phyloP scores from a whole-genome alignment of 2,888 invertebrate genomes.

The Amblyteles armatorius region DNA sequence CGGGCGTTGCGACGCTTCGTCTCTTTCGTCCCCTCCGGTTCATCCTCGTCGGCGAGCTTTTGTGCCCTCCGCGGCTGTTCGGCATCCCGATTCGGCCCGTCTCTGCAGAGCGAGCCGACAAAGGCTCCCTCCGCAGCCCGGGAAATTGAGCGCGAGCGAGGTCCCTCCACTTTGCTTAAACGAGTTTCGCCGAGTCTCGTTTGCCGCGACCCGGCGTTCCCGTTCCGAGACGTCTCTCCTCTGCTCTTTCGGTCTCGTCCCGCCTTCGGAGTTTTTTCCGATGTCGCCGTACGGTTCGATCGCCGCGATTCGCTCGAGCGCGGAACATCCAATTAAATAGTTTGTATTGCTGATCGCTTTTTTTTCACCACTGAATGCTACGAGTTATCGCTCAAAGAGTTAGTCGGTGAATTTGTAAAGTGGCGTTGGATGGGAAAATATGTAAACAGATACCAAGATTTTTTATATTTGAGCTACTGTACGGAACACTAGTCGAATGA shows the following conservation, averaged over 20 bases:
- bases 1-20: conserved; percentile 17
- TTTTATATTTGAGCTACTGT: background rate
- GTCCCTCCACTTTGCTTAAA: conserved; percentile 42
- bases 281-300: background rate
- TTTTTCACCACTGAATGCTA: background rate
- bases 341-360: background rate
- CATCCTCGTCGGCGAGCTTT: conserved; percentile 15
- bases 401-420: background rate
- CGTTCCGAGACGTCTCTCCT: conserved; percentile 35
- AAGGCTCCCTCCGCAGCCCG: conserved; percentile 22
- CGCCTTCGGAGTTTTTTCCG: background rate
- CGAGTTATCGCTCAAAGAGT: background rate
- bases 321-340: background rate
- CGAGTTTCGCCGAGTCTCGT: conserved; percentile 66
- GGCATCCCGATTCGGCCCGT: conserved; percentile 12
- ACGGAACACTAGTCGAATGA: too few relatives aligned
- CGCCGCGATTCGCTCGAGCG: background rate
- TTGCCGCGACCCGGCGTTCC: conserved; percentile 37
- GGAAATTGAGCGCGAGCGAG: conserved; percentile 46
- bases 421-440: background rate
- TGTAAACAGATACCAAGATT: background rate
- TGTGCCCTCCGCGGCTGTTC: conserved; percentile 15
- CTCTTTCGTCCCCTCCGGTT: conserved; percentile 31
- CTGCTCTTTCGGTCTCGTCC: background rate
- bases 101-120: background rate